Evolutionary conservation across 2,113 vertebrate genomes (phyloP).

Genomic region (Podilymbus podiceps): DNA sequence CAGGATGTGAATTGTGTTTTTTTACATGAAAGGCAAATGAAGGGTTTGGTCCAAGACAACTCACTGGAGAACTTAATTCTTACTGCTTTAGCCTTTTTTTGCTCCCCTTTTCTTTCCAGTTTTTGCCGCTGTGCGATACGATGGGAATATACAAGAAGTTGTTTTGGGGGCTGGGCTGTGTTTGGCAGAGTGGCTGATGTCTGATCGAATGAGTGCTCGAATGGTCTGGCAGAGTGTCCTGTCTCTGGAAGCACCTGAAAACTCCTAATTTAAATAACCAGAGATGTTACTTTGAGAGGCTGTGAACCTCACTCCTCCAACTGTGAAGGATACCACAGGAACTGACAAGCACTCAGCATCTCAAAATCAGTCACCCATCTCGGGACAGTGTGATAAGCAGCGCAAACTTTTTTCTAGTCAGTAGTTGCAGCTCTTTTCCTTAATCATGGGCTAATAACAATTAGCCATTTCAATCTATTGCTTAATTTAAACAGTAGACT

Average conservation of each 20-base stretch:
- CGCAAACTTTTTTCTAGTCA: not conserved
- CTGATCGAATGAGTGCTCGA: not conserved
- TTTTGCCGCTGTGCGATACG: not conserved
- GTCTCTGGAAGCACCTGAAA: not conserved
- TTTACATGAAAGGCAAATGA: not conserved
- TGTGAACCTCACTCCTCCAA: not conserved
- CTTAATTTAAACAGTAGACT: constrained; percentile 9
- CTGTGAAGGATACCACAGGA: not conserved
- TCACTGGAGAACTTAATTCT: not conserved
- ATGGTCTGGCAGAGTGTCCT: not conserved
- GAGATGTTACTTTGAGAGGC: not conserved
- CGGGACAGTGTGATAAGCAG: not conserved
- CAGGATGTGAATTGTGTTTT: not conserved
- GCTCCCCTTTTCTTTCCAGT: not conserved
- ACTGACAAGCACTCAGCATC: not conserved
- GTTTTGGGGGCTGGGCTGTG: not conserved
- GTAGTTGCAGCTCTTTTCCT: not conserved
- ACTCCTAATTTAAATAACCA: not conserved
- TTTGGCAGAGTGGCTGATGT: not conserved
- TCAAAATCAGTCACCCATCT: not conserved
- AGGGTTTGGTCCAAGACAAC: not conserved
- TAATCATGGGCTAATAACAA: not conserved
- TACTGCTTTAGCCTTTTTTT: not conserved
- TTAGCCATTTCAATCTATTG: not conserved
- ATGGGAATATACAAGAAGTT: not conserved